A percentile compares a stretch with the other conserved stretches of the same genome.
These are phyloP conservation scores for Priocnemis perturbator DNA, from an alignment of 2,888 invertebrate genomes.

Conservation along the genomic window DNA sequence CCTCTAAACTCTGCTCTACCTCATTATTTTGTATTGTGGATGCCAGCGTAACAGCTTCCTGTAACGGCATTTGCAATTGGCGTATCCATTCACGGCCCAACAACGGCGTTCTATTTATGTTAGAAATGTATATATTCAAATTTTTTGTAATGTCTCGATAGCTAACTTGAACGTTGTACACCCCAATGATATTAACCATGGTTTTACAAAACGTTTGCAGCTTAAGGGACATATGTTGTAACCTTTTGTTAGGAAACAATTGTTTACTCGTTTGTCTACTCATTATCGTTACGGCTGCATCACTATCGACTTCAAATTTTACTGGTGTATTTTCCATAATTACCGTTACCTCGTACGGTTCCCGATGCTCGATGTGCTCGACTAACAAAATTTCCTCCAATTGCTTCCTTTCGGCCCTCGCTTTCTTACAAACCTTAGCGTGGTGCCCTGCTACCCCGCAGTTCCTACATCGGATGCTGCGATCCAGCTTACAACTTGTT, in stretches of 20 bases:
- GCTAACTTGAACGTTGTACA: not conserved
- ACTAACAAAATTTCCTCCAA: not conserved
- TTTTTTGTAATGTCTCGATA: not conserved
- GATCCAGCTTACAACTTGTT: not conserved
- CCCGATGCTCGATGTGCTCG: not conserved
- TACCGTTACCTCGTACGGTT: not conserved
- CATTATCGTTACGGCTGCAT: not conserved
- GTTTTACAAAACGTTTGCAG: conserved; percentile 20
- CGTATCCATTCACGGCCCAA: conserved; percentile 30
- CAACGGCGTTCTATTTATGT: conserved; percentile 2
- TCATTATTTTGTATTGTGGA: not conserved
- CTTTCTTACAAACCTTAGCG: not conserved
- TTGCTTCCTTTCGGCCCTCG: not conserved
- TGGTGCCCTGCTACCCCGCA: not conserved
- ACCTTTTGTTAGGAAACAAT: not conserved
- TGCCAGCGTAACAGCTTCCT: not conserved
- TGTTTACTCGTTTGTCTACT: not conserved
- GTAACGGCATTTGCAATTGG: conserved; percentile 16
- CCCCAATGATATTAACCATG: not conserved
- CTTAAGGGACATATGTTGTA: too few species aligned
- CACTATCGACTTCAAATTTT: not conserved
- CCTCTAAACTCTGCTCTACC: not conserved
- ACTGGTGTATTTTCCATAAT: not conserved
- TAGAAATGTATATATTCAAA: conserved; percentile 18
- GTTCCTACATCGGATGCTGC: not conserved